phyloP scores from a whole-genome alignment of 2,113 vertebrate genomes.

The Corythoichthys intestinalis region DNA sequence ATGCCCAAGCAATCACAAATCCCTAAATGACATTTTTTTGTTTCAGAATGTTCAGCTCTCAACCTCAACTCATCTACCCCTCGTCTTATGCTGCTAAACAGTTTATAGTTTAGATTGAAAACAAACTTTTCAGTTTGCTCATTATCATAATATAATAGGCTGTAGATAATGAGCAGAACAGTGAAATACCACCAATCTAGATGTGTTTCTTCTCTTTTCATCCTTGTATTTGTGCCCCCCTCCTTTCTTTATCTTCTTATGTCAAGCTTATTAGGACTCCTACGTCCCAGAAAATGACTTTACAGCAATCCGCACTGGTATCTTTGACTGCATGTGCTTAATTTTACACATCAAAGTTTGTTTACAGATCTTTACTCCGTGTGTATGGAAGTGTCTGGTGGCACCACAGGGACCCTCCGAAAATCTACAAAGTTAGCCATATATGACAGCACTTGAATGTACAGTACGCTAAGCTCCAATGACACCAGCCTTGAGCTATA shows the following conservation, averaged over 20 bases:
- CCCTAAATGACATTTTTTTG: slow-evolving; percentile 34
- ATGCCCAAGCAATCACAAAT: slow-evolving; percentile 49
- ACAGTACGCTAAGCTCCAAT: no score
- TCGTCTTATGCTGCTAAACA: neutral
- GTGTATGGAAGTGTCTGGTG: neutral
- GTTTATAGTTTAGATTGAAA: slow-evolving; percentile 30
- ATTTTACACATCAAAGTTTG: slow-evolving; percentile 8
- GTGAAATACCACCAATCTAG: slow-evolving; percentile 25
- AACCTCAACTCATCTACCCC: slow-evolving; percentile 12
- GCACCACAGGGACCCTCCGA: neutral
- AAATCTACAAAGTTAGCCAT: neutral
- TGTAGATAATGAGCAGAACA: slow-evolving; percentile 46
- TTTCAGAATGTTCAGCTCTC: slow-evolving; percentile 15
- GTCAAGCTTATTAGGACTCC: slow-evolving; percentile 17
- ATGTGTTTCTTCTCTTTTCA: slow-evolving; percentile 8
- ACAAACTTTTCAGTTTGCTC: slow-evolving; percentile 55
- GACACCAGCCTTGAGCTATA: no score
- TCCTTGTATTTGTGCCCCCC: neutral
- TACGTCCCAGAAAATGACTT: slow-evolving; percentile 21
- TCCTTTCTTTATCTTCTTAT: slow-evolving; percentile 7
- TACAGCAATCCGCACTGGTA: slow-evolving; percentile 39
- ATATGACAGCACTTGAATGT: neutral
- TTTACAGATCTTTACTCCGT: neutral
- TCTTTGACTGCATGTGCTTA: slow-evolving; percentile 32
- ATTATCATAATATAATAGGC: slow-evolving; percentile 76